Evolutionary conservation across 2,888 invertebrate genomes (phyloP).

Genomic region (Lochmaea capreae): DNA sequence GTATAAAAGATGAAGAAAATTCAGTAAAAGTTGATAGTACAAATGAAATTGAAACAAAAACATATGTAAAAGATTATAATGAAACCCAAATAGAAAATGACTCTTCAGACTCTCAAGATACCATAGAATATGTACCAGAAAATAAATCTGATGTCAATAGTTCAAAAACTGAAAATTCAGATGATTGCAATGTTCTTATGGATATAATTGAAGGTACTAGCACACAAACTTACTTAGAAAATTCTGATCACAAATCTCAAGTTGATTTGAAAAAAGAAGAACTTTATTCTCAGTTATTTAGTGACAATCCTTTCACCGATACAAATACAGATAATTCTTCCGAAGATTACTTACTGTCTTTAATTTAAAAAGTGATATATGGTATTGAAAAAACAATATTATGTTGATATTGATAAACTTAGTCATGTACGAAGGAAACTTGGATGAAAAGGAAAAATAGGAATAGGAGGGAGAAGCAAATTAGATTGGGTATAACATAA

Average conservation of each 20-base stretch:
- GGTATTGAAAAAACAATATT: too few relatives aligned
- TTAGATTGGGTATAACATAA: too few relatives aligned
- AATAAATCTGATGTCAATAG: neutral
- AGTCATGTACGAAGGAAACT: too few relatives aligned
- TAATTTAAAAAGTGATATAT: conserved; percentile 5
- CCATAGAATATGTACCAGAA: conserved; percentile 18
- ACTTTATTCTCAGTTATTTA: conserved; percentile 36
- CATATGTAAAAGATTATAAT: neutral
- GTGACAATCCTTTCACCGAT: conserved; percentile 5
- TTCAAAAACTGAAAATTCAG: conserved; percentile 4
- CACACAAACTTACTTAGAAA: neutral
- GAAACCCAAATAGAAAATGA: neutral
- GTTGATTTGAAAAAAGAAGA: conserved; percentile 35
- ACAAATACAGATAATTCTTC: neutral
- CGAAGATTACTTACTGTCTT: conserved; percentile 25
- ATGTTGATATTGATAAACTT: too few relatives aligned
- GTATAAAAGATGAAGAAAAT: conserved; percentile 11
- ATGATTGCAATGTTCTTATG: conserved; percentile 32
- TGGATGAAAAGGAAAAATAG: too few relatives aligned
- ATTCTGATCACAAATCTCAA: conserved; percentile 21
- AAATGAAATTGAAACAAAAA: neutral
- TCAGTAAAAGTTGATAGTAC: conserved; percentile 23
- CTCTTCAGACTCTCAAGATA: neutral
- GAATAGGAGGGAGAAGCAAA: too few relatives aligned
- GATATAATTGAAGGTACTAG: conserved; percentile 34